phyloP scores from a whole-genome alignment of 2,113 vertebrate species.

The Ceyx melanurus region DNA sequence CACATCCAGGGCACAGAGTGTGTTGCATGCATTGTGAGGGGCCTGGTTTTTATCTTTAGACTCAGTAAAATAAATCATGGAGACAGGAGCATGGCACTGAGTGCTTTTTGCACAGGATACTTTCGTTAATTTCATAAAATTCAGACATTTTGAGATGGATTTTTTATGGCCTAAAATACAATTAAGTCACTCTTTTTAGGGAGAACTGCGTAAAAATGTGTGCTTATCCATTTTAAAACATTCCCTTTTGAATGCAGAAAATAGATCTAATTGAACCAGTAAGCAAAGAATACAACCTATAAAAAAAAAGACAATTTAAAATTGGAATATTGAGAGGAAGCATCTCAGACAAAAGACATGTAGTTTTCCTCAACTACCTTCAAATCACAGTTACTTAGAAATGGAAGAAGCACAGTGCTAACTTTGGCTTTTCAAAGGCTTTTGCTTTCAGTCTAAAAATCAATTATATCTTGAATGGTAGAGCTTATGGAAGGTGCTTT shows the following conservation, averaged over 20 bases:
- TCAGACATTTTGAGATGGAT: not conserved
- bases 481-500: not conserved
- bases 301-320: not conserved
- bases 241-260: not conserved
- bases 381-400: not conserved
- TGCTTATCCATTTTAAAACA: not conserved
- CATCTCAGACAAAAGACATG: not conserved
- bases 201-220: not conserved
- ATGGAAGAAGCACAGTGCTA: not conserved
- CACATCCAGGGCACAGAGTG: not conserved
- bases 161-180: conserved; percentile 11
- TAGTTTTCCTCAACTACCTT: not conserved
- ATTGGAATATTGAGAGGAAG: not conserved
- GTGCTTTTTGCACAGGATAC: not conserved
- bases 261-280: not conserved
- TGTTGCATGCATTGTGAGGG: not conserved
- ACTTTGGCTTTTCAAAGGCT: not conserved
- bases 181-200: not conserved
- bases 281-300: not conserved
- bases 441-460: not conserved
- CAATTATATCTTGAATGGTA: not conserved
- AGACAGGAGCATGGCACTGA: not conserved
- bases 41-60: not conserved
- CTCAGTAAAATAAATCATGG: not conserved
- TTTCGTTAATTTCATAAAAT: not conserved